Percentiles rank a stretch among this genome's conserved stretches.
These are phyloP conservation scores for Phrynocephalus vlangalii DNA, from an alignment of 2,797 vertebrate species.

Conservation along the genomic window DNA sequence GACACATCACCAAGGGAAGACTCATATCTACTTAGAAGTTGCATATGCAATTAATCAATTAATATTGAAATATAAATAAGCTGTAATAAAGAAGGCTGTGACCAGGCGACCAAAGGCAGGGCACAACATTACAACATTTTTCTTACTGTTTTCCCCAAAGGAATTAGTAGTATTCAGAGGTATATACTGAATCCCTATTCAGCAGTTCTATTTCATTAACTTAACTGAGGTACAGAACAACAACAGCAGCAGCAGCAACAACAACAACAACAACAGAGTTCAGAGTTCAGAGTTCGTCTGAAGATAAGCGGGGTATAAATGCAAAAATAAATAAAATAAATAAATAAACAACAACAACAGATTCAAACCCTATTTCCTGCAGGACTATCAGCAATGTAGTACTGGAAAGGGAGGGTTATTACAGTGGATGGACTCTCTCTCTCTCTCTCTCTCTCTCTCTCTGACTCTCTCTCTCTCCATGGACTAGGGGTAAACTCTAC, in stretches of 20 bases:
- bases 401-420: not conserved
- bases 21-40: not conserved
- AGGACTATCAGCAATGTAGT: not conserved
- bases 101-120: not conserved
- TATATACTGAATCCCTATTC: not conserved
- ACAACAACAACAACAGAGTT: not conserved
- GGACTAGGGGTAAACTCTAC: not conserved
- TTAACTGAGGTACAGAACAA: not conserved
- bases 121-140: not conserved
- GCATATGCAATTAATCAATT: not conserved
- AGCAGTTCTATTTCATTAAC: not conserved
- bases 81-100: not conserved
- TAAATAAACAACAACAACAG: not conserved
- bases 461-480: not conserved
- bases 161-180: not conserved
- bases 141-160: not conserved
- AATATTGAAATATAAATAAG: not conserved
- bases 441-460: too few relatives aligned
- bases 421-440: not conserved
- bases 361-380: not conserved
- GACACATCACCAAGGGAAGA: not conserved
- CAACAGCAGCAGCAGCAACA: not conserved
- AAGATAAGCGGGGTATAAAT: too few relatives aligned
- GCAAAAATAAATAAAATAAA: too few relatives aligned
- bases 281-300: too few relatives aligned